A percentile compares a stretch with the other conserved stretches of the same genome.
Conservation (phyloP, 2,113 vertebrate genomes). For the Butorides virescens region DNA sequence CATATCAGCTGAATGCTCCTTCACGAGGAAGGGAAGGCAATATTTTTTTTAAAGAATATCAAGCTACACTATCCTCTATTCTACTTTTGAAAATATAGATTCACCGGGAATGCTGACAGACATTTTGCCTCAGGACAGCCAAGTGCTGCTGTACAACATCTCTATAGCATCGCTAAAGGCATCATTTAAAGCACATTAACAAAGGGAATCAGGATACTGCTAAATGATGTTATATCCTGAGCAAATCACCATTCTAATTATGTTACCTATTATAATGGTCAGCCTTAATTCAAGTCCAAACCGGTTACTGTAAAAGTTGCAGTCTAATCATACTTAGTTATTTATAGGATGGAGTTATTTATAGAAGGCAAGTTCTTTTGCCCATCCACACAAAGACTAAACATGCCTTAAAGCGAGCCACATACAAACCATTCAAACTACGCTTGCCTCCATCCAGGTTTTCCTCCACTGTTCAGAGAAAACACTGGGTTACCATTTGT, state of each 20-base stretch:
- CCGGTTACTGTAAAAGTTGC: background rate
- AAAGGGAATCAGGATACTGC: background rate
- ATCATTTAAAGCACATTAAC: conserved; percentile 12
- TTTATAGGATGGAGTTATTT: background rate
- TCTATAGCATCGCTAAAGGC: background rate
- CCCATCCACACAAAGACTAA: background rate
- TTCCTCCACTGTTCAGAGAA: conserved; percentile 9
- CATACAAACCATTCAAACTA: background rate
- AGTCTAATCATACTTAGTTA: background rate
- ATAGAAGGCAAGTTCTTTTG: background rate
- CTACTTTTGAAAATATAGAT: background rate
- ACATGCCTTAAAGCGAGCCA: background rate
- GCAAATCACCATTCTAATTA: background rate
- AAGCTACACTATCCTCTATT: background rate
- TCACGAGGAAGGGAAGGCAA: background rate
- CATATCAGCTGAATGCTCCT: background rate
- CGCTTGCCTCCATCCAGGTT: background rate
- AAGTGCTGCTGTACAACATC: background rate
- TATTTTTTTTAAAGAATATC: background rate
- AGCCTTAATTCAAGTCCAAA: background rate
- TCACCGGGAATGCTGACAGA: background rate
- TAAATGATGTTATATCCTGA: background rate
- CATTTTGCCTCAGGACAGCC: background rate
- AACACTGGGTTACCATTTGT: background rate
- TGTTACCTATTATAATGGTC: background rate